Evolutionary conservation across 1,140 invertebrate species (phyloP), one percentile per base, ranked within the genome.

Genomic region (Brachionus asplanchnoidis): DNA sequence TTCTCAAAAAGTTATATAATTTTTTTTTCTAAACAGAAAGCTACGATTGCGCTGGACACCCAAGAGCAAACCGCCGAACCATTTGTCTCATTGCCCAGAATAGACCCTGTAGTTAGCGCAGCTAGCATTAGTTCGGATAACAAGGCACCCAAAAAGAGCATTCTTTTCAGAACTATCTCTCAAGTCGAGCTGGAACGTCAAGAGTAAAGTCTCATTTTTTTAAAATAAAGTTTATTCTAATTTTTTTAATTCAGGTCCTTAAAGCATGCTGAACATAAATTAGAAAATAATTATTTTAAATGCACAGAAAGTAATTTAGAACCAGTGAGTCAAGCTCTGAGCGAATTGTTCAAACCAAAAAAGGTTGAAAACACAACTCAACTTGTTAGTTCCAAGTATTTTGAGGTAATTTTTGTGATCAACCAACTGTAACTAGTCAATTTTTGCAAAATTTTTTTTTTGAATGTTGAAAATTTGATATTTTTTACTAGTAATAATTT

Each of bases 71-170:
- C 14, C n/a, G 70, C 20, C 36, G 32, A 75, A 3, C 32, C 32
- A 14, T 42, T 75, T 12, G 36, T 44, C 14, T n/a, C n/a, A 44
- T 36, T 44, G 26, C 12, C 44, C 0, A 70, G 36, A 12, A 23
- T 77, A 50, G 42, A 23, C 20, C 17, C 36, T 17, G 12, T 26
- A 46, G 32, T 36, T 7, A 42, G 14, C 20, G 36, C 20, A 5
- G 2, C 32, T 28, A 20, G 12, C 36, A 32, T 42, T 17, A 17
- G 17, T 9, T 42, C 68, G 17, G 68, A 42, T 20, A 42, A 20
- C 17, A 73, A 73, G 17, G 73, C 73, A 2, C 73, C 73, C 11
- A 77, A 77, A 32, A 77, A 77, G 32, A 77, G 73, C 42, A 46
- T 77, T 28, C 44, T 77, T 8, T 46, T 50, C 42, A 17, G 73